These are phyloP conservation scores for Phainopepla nitens DNA, from an alignment of 2,113 vertebrate species.

Conservation along the genomic window DNA sequence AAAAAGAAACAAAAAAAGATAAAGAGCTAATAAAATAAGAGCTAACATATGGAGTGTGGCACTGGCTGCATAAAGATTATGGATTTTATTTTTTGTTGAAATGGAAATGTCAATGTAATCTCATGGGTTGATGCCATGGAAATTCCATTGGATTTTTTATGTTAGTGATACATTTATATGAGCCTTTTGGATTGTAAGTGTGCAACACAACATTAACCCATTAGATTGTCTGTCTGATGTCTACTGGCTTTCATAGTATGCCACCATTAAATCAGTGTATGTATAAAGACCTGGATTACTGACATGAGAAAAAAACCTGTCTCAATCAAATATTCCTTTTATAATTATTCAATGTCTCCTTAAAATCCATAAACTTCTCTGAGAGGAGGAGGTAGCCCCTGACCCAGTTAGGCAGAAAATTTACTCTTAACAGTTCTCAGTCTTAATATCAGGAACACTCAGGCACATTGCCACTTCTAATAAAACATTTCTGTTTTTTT, in stretches of 20 bases:
- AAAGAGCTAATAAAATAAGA: slow-evolving; percentile 39
- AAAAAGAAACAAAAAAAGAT: neutral
- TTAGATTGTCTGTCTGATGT: neutral
- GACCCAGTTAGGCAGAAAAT: neutral
- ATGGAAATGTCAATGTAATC: slow-evolving; percentile 47
- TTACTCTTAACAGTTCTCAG: neutral
- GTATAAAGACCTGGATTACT: neutral
- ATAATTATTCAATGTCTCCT: neutral
- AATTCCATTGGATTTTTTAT: slow-evolving; percentile 47
- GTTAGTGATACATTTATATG: neutral
- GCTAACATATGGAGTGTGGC: slow-evolving; percentile 33
- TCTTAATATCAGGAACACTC: neutral
- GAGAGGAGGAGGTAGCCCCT: neutral
- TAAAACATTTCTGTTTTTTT: neutral
- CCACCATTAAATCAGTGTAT: neutral
- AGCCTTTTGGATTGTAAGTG: neutral
- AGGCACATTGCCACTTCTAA: neutral
- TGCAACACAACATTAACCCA: neutral
- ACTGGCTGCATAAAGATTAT: slow-evolving; percentile 48
- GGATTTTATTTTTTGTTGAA: slow-evolving; percentile 55
- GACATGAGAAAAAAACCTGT: neutral
- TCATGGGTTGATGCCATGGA: neutral
- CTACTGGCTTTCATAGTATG: neutral
- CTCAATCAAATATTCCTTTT: neutral
- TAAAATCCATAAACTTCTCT: neutral